Conservation (phyloP, 2,113 vertebrate species). For the Gambusia holbrooki region DNA sequence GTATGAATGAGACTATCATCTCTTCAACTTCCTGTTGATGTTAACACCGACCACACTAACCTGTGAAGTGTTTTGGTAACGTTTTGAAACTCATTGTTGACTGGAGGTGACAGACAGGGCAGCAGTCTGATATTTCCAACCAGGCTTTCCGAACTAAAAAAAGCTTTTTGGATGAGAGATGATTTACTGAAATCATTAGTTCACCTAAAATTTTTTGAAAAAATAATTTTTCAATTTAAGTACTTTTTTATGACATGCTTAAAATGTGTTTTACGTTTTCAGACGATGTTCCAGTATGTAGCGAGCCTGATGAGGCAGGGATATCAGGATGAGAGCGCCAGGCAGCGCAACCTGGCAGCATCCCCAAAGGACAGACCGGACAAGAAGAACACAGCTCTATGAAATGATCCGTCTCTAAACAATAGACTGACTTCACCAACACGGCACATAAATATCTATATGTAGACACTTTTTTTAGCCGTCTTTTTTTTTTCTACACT, state of each 20-base stretch:
- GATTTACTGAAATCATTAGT: too few relatives aligned
- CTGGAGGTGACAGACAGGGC: too few relatives aligned
- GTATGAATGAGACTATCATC: too few relatives aligned
- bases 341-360: conserved; percentile 33
- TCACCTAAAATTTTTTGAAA: too few relatives aligned
- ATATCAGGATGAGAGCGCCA: conserved; percentile 72
- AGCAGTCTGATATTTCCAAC: too few relatives aligned
- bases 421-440: conserved; percentile 15
- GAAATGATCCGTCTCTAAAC: conserved; percentile 7
- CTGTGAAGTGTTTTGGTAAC: too few relatives aligned
- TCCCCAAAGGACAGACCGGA: conserved; percentile 72
- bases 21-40: too few relatives aligned
- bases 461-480: conserved; percentile 66
- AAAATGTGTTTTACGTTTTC: background rate
- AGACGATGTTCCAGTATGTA: conserved; percentile 80
- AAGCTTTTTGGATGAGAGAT: too few relatives aligned
- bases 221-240: too few relatives aligned
- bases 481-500: conserved; percentile 40
- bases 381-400: conserved; percentile 74
- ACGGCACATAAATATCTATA: conserved; percentile 33
- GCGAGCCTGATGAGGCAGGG: conserved; percentile 77
- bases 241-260: background rate
- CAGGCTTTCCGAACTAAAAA: too few relatives aligned
- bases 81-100: too few relatives aligned
- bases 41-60: too few relatives aligned